These are phyloP conservation scores for Halocaridina rubra DNA, from an alignment of 2,888 invertebrate species.

Conservation along the genomic window DNA sequence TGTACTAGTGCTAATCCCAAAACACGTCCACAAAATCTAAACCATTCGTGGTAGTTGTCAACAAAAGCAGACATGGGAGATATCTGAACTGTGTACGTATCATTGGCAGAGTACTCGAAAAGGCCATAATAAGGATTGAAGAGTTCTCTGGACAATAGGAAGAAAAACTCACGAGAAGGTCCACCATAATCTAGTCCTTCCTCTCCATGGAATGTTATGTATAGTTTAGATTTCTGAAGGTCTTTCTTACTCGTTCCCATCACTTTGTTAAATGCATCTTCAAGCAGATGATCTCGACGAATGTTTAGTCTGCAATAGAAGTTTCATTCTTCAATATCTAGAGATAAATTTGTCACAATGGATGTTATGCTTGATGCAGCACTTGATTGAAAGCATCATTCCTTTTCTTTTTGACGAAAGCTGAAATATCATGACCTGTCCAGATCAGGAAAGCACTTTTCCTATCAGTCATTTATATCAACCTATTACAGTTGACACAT, in stretches of 20 bases:
- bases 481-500: too few species aligned
- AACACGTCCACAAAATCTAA: conserved; percentile 94
- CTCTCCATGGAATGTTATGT: conserved; percentile 86
- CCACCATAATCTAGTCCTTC: conserved; percentile 98
- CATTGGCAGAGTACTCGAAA: conserved; percentile 97
- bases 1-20: conserved; percentile 95
- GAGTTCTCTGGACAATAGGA: conserved; percentile 93
- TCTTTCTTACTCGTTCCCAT: conserved; percentile 97
- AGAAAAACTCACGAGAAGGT: conserved; percentile 97
- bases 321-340: too few species aligned
- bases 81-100: conserved; percentile 95
- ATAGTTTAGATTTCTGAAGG: conserved; percentile 92
- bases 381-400: too few species aligned
- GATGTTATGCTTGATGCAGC: too few species aligned
- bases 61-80: conserved; percentile 97
- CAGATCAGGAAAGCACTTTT: too few species aligned
- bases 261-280: conserved; percentile 95
- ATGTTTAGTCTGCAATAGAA: conserved; percentile 85
- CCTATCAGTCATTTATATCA: too few species aligned
- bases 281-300: conserved; percentile 89
- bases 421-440: too few species aligned
- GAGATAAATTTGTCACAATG: too few species aligned
- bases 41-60: conserved; percentile 86
- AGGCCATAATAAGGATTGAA: conserved; percentile 99
- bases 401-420: too few species aligned